Base-by-base conservation (phyloP, 2,888 invertebrate genomes). In the Leptinotarsa peninsularis region DNA sequence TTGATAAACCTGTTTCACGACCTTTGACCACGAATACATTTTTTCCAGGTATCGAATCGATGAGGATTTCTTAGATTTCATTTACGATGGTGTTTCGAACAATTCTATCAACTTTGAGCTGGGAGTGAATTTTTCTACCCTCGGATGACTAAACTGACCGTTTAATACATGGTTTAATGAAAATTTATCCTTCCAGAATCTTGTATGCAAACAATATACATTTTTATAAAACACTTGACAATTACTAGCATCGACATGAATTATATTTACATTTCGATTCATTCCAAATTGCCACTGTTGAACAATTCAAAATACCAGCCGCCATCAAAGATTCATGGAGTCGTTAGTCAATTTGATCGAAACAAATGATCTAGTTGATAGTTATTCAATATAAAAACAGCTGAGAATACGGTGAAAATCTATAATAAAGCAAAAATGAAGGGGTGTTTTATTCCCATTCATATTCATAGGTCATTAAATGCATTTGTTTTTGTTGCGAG, bases 151-250 rank as follows among this genome's bases (percentile, higher is more conserved):
- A 7, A 33, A 33, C 7, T 33, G 33, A 7, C 33, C 33, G 33
- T 33, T 0, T 7, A 33, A 33, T 33, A 7, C 10, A 43, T 43
- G 43, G 10, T 43, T 43, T 0, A 0, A 43, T 43, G 10, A 3
- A 43, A 43, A 10, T 43, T 43, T 3, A 27, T 15, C n/a, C 7
- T 14, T n/a, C n/a, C 33, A 33, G 43, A 63, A 63, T 33, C 33
- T 43, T 63, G n/a, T 43, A 43, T 63, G n/a, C 13, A 10, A 63
- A 63, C 43, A 63, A 33, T 13, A 33, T 33, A 63, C n/a, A 63
- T 63, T 69, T 69, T 33, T 56, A 69, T 58, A 43, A 56, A 69
- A 69, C 69, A 56, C 58, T 69, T 49, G 50, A 18, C n/a, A 58
- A 43, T 43, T 13, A 43, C 21, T 63, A n/a, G n/a, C n/a, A 63